Base-by-base conservation (phyloP, 2,888 invertebrate genomes). In the Perithous albicinctus region DNA sequence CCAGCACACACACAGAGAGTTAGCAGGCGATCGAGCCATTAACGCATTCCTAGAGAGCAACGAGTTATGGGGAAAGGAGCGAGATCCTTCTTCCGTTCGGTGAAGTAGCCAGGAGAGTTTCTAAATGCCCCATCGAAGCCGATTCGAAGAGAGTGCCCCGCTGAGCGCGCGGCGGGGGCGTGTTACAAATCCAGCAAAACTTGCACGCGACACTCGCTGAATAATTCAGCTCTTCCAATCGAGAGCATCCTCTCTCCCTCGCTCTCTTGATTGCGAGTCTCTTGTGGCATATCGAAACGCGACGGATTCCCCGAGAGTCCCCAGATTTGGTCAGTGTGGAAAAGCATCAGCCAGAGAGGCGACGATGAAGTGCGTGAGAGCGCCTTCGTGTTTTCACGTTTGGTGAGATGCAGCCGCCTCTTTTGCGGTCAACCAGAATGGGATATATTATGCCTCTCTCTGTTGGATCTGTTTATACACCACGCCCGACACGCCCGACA, bases 381-480 rank as follows among this genome's bases (percentile, higher is more conserved):
- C 51, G 51, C 6, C n/a, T 15, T 18, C 56, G 41, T 66, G 66
- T 66, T 56, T 46, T 35, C 43, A 46, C 56, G 41, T 66, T 66
- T 43, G 56, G 15, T 15, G 56, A 59, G 66, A 75, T 66, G 43
- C 56, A 59, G 73, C 61, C 32, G 73, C 35, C 7, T 48, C 32
- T 29, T n/a, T 26, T 20, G 54, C 66, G 75, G 75, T 75, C 43
- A 35, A 18, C 32, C 43, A n/a, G 46, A 63, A 69, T 63, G 41
- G 69, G 59, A 70, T 54, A 63, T n/a, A n/a, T n/a, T n/a, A n/a
- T 61, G 46, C n/a, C 48, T 35, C 51, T n/a, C 59, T 41, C n/a
- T n/a, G n/a, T n/a, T 8, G 87, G 91, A 91, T 91, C 91, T 91
- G 91, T 92, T 91, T 91, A 90, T 91, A 91, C 88, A 90, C 90